A percentile compares a stretch with the other conserved stretches of the same genome.
Conservation (phyloP, 2,113 vertebrate species). For the Alligator sinensis region DNA sequence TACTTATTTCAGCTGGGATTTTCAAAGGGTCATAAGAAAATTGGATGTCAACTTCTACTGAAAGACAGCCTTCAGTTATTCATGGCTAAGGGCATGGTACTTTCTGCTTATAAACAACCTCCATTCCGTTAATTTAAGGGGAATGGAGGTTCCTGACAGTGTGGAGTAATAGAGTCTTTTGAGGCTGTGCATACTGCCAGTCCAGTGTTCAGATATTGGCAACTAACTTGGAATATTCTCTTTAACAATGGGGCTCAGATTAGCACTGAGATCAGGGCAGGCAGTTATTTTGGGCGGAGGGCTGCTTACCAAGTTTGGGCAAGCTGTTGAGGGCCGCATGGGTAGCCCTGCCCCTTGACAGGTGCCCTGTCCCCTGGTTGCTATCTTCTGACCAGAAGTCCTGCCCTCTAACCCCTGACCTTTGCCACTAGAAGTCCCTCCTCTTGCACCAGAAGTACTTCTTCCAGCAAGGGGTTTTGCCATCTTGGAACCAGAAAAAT, state of each 20-base stretch:
- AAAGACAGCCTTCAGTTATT: not conserved
- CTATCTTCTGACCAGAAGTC: no score
- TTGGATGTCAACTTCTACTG: not conserved
- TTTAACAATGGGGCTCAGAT: not conserved
- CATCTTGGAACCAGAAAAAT: no score
- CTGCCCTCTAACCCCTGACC: no score
- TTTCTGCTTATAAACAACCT: not conserved
- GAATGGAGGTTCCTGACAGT: not conserved
- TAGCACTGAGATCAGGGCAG: no score
- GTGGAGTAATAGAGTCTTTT: not conserved
- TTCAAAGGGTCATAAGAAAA: not conserved
- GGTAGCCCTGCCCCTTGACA: no score
- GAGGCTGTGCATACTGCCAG: not conserved
- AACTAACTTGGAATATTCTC: constrained; percentile 22
- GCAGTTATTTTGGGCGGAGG: no score
- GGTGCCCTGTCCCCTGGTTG: no score
- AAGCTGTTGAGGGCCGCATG: no score
- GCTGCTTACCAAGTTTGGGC: no score
- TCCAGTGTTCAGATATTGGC: not conserved
- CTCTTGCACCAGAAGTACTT: no score
- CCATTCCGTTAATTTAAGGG: not conserved
- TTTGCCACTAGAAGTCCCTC: no score
- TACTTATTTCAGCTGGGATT: not conserved
- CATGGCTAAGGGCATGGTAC: not conserved
- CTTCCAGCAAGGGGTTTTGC: no score